Evolutionary conservation across 2,113 vertebrate species (phyloP), one percentile per base, ranked within the genome.

Genomic region (Origma solitaria): DNA sequence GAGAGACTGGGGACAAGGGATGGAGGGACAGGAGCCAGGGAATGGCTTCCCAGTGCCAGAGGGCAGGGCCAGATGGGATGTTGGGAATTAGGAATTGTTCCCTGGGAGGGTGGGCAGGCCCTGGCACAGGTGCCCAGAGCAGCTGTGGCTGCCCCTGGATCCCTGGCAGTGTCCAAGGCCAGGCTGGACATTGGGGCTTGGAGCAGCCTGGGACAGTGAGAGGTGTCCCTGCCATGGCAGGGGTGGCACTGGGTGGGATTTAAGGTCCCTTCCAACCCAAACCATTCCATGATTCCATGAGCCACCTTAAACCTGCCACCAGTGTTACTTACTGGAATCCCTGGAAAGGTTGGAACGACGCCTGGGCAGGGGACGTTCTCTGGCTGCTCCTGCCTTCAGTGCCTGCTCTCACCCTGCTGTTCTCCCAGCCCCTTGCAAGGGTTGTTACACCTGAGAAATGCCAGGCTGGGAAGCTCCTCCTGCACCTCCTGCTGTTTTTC

Each of bases 1-100:
- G n/a, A 62, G 40, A 9, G 30, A 50, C 1, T 18, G 0, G 3
- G 2, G 0, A 1, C 42, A 80, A 42, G 8, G 31, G 14, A 0
- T 50, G 35, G 12, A 21, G 31, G 0, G 31, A 0, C 49, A 62
- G 33, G 62, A 27, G 16, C 16, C 4, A 2, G 24, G 58, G 68
- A 57, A 57, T 51, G 58, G 51, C 10, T 56, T 42, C 76, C 18
- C 76, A 58, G 0, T 51, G 44, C 37, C 51, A 73, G 27, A 51
- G 37, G 42, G 22, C 17, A 80, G 50, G 57, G 50, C 0, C 7
- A 2, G 68, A 14, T 73, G 60, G 77, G 68, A 66, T 14, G 3
- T 17, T 44, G 77, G 44, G 68, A 0, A n/a, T n/a, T n/a, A 50
- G 60, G 22, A 82, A 75, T 75, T 30, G 19, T 45, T 73, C 44